Percentiles rank a stretch among this genome's conserved stretches.
Conservation (phyloP, 2,888 invertebrate species). For the Muschampia plurimacula region DNA sequence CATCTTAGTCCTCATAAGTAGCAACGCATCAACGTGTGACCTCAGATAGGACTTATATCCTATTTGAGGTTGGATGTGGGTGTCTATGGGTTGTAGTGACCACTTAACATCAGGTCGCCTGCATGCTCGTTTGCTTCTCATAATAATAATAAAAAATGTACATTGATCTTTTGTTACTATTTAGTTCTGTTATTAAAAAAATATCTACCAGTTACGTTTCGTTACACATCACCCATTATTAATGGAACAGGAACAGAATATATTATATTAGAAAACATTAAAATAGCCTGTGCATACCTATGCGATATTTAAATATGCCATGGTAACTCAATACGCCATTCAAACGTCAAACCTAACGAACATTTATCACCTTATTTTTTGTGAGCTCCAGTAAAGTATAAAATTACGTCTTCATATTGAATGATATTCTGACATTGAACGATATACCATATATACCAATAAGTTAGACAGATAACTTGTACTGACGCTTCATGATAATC, state of each 20-base stretch:
- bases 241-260: neutral
- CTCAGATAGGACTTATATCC: too few species aligned
- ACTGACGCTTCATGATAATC: neutral
- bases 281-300: neutral
- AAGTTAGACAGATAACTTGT: neutral
- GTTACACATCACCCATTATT: neutral
- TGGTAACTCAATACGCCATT: slow-evolving; percentile 35
- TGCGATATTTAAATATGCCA: slow-evolving; percentile 28
- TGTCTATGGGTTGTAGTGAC: too few species aligned
- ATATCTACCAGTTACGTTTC: neutral
- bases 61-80: too few species aligned
- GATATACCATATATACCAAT: neutral
- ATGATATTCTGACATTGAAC: slow-evolving; percentile 1
- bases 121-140: too few species aligned
- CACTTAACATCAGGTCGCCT: too few species aligned
- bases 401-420: slow-evolving; percentile 21
- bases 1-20: too few species aligned
- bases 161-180: neutral
- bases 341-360: slow-evolving; percentile 33
- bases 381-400: slow-evolving; percentile 21
- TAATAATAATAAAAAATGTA: too few species aligned
- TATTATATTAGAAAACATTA: neutral
- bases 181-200: neutral
- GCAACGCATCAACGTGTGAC: too few species aligned
- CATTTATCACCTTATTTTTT: slow-evolving; percentile 31